Conservation (phyloP, 2,113 vertebrate species). For the Cisticola juncidis region DNA sequence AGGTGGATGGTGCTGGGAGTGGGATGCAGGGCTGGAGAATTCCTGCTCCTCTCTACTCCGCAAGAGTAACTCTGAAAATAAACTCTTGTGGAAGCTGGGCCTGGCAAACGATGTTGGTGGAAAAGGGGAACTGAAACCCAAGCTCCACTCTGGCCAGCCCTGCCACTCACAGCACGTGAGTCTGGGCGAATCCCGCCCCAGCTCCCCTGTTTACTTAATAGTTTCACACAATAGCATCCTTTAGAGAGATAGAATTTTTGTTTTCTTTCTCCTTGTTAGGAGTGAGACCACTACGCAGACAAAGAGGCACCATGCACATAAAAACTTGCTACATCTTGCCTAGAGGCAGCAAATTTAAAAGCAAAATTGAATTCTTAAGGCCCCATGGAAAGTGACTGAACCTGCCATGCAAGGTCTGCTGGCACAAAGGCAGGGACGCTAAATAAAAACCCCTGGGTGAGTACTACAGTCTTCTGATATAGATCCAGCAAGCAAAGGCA, state of each 20-base stretch:
- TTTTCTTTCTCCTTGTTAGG: background rate
- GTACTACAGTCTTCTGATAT: background rate
- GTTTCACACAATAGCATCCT: slow-evolving; percentile 51
- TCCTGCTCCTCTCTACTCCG: background rate
- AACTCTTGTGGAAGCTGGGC: background rate
- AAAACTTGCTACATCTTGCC: slow-evolving; percentile 68
- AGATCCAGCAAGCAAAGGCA: background rate
- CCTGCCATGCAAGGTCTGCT: slow-evolving; percentile 45
- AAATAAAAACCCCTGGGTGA: slow-evolving; percentile 28
- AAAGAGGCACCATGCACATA: slow-evolving; percentile 63
- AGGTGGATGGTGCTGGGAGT: slow-evolving; percentile 31
- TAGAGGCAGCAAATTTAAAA: slow-evolving; percentile 60
- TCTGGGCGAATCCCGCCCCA: background rate
- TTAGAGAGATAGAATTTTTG: slow-evolving; percentile 4
- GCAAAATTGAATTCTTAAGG: slow-evolving; percentile 64
- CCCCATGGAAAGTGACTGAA: slow-evolving; percentile 42
- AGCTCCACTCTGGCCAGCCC: background rate
- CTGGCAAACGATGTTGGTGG: background rate
- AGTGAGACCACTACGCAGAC: slow-evolving; percentile 58
- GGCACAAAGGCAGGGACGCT: background rate
- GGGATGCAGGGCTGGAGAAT: background rate
- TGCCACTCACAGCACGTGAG: background rate
- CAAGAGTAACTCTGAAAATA: background rate
- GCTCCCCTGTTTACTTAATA: background rate
- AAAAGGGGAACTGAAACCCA: background rate